Base-by-base conservation (phyloP, 2,888 invertebrate genomes). In the Drosophila birchii region DNA sequence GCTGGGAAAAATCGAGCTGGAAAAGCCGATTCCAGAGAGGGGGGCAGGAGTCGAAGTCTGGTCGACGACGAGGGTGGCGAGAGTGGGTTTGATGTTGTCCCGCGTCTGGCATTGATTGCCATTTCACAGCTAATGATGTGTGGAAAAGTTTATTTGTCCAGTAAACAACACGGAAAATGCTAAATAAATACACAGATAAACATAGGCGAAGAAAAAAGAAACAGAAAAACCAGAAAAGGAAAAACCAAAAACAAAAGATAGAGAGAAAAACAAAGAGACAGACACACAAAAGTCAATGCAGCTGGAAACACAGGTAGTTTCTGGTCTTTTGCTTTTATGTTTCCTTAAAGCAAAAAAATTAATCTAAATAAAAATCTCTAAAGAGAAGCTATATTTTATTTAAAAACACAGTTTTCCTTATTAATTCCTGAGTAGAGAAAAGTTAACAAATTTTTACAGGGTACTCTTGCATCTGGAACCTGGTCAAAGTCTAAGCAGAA, bases 101-200 rank as follows among this genome's bases (percentile, higher is more conserved):
- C 64, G 60, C 32, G 51, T 43, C 58, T 84, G 82, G 75, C 83
- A 85, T 80, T 87, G 88, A 87, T 85, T 87, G 86, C 67, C 75
- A 75, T 69, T 75, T 75, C 78, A 67, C 54, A 32, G 72, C 69
- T 68, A 83, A 80, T 86, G 88, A 88, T 84, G 84, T 86, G 88
- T 88, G 84, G 69, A 84, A 84, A 88, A 83, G 88, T 88, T 88
- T 88, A 88, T 88, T 83, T 83, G 86, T 45, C 63, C 66, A 79
- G 86, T 84, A 84, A 84, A 88, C 88, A 84, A 70, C 72, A 73
- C 80, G 78, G 77, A 88, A 73, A 88, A 82, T 80, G 88, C 75
- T 86, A 78, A 69, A 66, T 83, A 84, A 83, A 86, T 78, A 86
- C 61, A 78, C 86, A 83, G 62, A 73, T 66, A 75, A 64, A 54